Percentiles rank a stretch among this genome's conserved stretches.
Evolutionary conservation across 2,113 vertebrate genomes (phyloP).

Genomic region (Onychorhynchus coronatus): DNA sequence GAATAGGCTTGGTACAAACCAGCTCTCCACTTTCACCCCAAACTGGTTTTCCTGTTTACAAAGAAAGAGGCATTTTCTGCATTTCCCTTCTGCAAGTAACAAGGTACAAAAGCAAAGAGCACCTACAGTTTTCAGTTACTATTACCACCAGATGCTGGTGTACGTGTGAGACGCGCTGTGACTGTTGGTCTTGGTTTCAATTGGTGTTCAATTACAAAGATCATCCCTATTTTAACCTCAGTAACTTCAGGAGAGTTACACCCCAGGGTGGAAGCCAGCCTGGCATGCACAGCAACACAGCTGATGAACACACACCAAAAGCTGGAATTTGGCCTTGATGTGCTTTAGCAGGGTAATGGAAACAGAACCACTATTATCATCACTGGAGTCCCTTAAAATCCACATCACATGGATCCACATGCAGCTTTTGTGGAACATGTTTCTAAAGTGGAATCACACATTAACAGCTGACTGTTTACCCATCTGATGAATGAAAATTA

Average conservation of each 20-base stretch:
- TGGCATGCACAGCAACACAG: not conserved
- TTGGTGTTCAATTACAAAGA: not conserved
- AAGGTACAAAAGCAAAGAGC: not conserved
- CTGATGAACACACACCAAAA: not conserved
- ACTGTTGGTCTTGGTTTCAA: not conserved
- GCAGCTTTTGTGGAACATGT: not conserved
- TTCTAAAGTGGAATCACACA: not conserved
- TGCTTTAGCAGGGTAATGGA: not conserved
- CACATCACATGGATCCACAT: not conserved
- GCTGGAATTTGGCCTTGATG: not conserved
- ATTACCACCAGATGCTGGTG: not conserved
- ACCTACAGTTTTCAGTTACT: not conserved
- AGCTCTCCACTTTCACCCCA: constrained; percentile 96
- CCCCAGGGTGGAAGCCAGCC: not conserved
- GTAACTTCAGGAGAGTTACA: not conserved
- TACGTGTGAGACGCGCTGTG: not conserved
- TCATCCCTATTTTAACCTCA: not conserved
- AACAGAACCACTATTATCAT: not conserved
- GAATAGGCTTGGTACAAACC: constrained; percentile 91
- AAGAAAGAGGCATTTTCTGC: not conserved
- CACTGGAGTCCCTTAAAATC: not conserved
- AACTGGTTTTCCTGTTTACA: constrained; percentile 81
- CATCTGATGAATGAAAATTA: not conserved
- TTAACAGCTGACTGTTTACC: not conserved
- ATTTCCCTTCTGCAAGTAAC: not conserved